Base-by-base conservation (phyloP, 2,113 vertebrate genomes). In the Burhinus bistriatus region DNA sequence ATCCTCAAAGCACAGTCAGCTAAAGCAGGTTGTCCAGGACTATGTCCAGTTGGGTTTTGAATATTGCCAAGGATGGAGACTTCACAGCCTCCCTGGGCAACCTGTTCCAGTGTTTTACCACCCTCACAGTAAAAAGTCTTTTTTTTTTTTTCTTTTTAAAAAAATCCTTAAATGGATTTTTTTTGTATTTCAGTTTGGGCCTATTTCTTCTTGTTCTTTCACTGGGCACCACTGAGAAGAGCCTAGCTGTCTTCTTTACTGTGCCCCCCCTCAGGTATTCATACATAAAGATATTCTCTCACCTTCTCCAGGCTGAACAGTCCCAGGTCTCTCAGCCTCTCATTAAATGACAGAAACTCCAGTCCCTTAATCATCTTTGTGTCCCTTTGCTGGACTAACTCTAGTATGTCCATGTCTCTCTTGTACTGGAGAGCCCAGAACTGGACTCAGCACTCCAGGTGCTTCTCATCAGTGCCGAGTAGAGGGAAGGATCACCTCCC, bases 391-490 rank as follows among this genome's bases (percentile, higher is more conserved):
- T 23, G 6, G 55, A 26, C 27, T 30, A 21, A 29, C 18, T 73
- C 30, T 27, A 45, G 30, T 15, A 22, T 29, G 17, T 49, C 18
- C 1, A 0, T 6, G 2, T 36, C 15, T 49, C 3, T 76, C 17
- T 65, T n/a, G 16, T 7, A 4, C 30, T 61, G 71, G 29, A 34
- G 27, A 70, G 16, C 42, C 18, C 70, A 44, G 70, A 51, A 34
- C 40, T 27, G 57, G 36, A 47, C 29, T 40, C 40, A 0, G 1
- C 26, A 2, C 34, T 77, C 62, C 12, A 34, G 5, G 6, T 0
- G 7, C 29, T 19, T 40, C 64, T 45, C 47, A 6, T 9, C 36
- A 29, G 26, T 8, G 18, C 51, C 34, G 45, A 66, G 61, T 5
- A 70, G 34, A 44, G 16, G 27, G 11, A 40, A 83, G 64, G 32